Base-by-base conservation (phyloP, 2,888 invertebrate species). In the Andrena bucephala region DNA sequence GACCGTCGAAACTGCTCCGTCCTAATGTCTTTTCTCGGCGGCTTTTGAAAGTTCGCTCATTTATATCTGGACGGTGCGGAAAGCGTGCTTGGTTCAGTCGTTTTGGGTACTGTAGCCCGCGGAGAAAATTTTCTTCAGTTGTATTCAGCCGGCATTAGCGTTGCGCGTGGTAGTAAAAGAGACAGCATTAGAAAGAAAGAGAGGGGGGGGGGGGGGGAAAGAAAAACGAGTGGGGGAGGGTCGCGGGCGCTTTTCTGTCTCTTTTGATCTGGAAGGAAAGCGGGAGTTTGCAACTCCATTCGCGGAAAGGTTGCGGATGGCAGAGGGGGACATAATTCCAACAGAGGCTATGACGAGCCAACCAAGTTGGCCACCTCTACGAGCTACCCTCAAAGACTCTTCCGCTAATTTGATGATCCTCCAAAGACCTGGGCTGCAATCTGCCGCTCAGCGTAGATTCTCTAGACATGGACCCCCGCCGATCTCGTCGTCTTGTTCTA, bases 351-450 rank as follows among this genome's bases (percentile, higher is more conserved):
- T 87, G 92, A 92, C 92, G 92, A 90, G 91, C 85, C 85, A 80
- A 70, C 81, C 89, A 84, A 90, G 92, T 90, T 90, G 89, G 90
- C 90, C 88, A 89, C 89, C 91, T 90, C 83, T 84, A 88, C 89
- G 89, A 92, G 90, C 89, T 88, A 90, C 89, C 91, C 92, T 93
- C 93, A 92, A 93, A 93, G 93, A 93, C 92, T 93, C 93, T 93
- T 91, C 88, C 90, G 91, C 93, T 94, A 94, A 94, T 94, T 93
- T 94, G 93, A 94, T 93, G 93, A 93, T 93, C 93, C 93, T 93
- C 93, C 91, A 93, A 91, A 92, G 92, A 86, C 90, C 87, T 84
- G 85, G 91, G 89, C 91, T 91, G 92, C 93, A 93, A 93, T 92
- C 92, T 92, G 92, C 92, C 91, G 91, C 92, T 90, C 92, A 81